A percentile compares a stretch with the other conserved stretches of the same genome.
Evolutionary conservation across 2,888 invertebrate species (phyloP).

Genomic region (Tenthredo amoena): DNA sequence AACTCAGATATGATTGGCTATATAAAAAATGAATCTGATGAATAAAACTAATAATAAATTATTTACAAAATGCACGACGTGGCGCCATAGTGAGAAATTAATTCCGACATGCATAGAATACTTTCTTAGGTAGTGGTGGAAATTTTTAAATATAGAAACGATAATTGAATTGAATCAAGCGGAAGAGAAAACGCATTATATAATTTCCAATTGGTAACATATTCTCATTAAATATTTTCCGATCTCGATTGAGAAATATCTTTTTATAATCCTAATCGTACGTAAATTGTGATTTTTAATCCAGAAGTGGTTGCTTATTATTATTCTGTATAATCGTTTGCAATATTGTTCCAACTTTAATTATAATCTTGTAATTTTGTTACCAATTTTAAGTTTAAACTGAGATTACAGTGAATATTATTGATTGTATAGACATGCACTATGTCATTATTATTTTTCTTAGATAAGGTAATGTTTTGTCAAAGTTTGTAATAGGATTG

Average conservation of each 20-base stretch:
- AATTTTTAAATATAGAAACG: background rate
- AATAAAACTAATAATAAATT: background rate
- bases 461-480: background rate
- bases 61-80: conserved; percentile 16
- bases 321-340: background rate
- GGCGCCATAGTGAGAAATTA: conserved; percentile 34
- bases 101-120: conserved; percentile 34
- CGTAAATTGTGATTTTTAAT: conserved; percentile 21
- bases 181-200: background rate
- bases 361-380: conserved; percentile 1
- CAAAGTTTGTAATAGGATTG: background rate
- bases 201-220: conserved; percentile 8
- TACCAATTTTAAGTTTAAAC: background rate
- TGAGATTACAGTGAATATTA: background rate
- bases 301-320: background rate
- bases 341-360: background rate
- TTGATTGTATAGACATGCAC: background rate
- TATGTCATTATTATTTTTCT: background rate
- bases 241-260: background rate
- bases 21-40: background rate
- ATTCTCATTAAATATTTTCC: background rate
- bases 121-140: background rate
- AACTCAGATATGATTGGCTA: conserved; percentile 12
- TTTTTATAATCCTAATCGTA: background rate
- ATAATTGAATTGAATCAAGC: background rate